Base-by-base conservation (phyloP, 2,888 invertebrate species). In the Yponomeuta cagnagella region DNA sequence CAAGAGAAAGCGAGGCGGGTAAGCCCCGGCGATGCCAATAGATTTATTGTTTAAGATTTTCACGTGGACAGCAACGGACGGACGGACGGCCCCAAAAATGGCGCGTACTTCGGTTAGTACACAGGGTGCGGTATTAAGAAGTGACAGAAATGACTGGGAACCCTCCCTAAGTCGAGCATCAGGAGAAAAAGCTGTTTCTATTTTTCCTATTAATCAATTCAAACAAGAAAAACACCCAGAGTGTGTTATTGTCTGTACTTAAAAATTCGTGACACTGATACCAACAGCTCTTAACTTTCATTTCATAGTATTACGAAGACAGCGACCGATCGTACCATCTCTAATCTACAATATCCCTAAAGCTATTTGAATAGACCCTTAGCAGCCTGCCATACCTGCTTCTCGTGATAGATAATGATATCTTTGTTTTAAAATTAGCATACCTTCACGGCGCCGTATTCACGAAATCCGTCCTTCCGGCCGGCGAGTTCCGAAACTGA, bases 1-100 rank as follows among this genome's bases (percentile, higher is more conserved):
- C 71, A 48, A 69, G 43, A 66, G 66, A 71, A 69, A 69, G 72
- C 71, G 71, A 70, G 68, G 48, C 48, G 69, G 71, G 71, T 71
- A 72, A 68, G 71, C 71, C 71, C 70, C 52, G 43, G 63, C 72
- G 78, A 78, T 76, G 76, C 77, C 82, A 78, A 81, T 80, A 81
- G 87, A 87, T 87, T 87, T 87, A 87, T 87, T 84, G 86, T 82
- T 80, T 80, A 78, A 87, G 86, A 85, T 82, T 80, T 79, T 75
- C 74, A 67, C 69, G 70, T 67, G 73, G 69, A 72, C 69, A 63
- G 58, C 33, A 58, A 70, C 48, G 63, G 23, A 67, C 30, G 31
- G 64, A 70, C 48, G 63, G 23, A 67, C 30, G 31, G 31, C 64
- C 10, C 3, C 10, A 64, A 23, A 31, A 64, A 64, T 30, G 6